Evolutionary conservation across 2,888 invertebrate species (phyloP), one percentile per base, ranked within the genome.

Genomic region (Vannuccia rotundouncinata): DNA sequence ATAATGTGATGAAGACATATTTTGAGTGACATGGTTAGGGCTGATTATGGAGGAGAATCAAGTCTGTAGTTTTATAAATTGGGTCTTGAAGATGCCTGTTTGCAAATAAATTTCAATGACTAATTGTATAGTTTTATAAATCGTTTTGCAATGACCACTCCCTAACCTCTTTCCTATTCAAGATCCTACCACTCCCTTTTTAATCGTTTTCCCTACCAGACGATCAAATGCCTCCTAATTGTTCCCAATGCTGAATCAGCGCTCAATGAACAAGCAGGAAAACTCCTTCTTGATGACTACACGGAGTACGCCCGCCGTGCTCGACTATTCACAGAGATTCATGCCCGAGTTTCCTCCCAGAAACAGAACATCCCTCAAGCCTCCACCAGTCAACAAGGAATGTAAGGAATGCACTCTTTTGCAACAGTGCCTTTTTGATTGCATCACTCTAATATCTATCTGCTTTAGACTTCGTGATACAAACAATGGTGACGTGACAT

Each of bases 211-310:
- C 45, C 5, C 45, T 13, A 5, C 28, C 76, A 78, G 78, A 78
- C 78, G 10, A 79, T 97, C 82, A 94, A 94, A 90, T 96, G 96
- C 90, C 91, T 97, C 87, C 91, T 97, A 84, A 96, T 97, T 89
- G 95, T 95, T 87, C 96, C 96, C 86, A 97, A 97, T 91, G 92
- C 95, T 1, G 96, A 97, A 89, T 96, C 95, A 81, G 96, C 96
- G 84, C 91, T 97, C 84, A 97, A 97, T 89, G 96, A 79, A 31
- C 96, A 96, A 89, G 96, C 96, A 80, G 96, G 95, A 25, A 95
- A 94, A 89, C 90, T 97, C 88, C 90, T 97, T 83, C 90, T 95
- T 84, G 95, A 95, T 89, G 92, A 92, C 85, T 97, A 97, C 89
- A 93, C 94, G 88, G 94, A 94, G 88, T 97, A 96, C 90, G 94